Percentiles rank a stretch among this genome's conserved stretches.
phyloP scores from a whole-genome alignment of 2,888 invertebrate species.

The Agrotis ipsilon region DNA sequence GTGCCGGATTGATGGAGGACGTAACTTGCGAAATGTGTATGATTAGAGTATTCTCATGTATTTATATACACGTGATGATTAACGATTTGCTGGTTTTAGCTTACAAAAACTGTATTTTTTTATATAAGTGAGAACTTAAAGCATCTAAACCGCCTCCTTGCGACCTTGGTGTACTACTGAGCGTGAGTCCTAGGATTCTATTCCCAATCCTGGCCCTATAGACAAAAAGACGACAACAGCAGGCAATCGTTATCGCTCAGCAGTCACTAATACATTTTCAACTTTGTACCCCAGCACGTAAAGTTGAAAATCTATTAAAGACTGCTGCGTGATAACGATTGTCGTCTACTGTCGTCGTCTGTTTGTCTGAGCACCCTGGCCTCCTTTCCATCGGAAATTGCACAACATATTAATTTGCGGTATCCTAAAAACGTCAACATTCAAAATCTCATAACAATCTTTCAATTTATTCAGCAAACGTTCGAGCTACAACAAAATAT shows the following conservation, averaged over 20 bases:
- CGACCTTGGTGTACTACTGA: background rate
- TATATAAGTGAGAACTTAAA: background rate
- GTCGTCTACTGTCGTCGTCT: too few relatives aligned
- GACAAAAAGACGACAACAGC: too few relatives aligned
- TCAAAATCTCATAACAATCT: conserved; percentile 28
- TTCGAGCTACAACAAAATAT: conserved; percentile 53
- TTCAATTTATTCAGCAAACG: conserved; percentile 34
- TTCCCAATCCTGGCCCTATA: background rate
- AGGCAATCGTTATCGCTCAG: too few relatives aligned
- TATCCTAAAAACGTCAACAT: background rate
- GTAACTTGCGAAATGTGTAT: too few relatives aligned
- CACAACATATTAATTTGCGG: background rate
- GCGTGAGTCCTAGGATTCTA: background rate
- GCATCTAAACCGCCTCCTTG: background rate
- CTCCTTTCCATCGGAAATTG: background rate
- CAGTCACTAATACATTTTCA: too few relatives aligned
- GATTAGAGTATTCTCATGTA: too few relatives aligned
- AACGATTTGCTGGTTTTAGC: background rate
- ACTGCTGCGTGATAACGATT: too few relatives aligned
- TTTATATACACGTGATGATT: too few relatives aligned
- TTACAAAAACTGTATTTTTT: background rate
- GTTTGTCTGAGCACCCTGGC: too few relatives aligned
- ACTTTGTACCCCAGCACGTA: too few relatives aligned
- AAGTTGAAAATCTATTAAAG: too few relatives aligned
- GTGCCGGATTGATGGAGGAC: too few relatives aligned